Base-by-base conservation (phyloP, 2,888 invertebrate species). In the Tetramorium bicarinatum region DNA sequence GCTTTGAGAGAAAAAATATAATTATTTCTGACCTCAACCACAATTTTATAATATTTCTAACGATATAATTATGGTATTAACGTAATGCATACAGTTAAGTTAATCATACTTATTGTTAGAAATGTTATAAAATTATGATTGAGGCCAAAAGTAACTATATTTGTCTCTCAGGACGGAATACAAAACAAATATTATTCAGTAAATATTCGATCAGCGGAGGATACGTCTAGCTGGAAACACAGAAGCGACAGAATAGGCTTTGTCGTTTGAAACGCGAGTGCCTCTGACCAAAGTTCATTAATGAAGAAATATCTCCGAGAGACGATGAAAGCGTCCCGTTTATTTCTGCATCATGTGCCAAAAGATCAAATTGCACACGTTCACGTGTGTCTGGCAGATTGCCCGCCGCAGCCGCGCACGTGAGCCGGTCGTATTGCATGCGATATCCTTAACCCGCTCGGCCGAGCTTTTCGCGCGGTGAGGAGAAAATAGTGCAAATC, bases 401-500 rank as follows among this genome's bases (percentile, higher is more conserved):
- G 69, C 54, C 25, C 29, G 52, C 9, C 38, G 54, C n/a, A n/a
- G 54, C 29, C 29, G 29, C 29, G 29, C 34, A 29, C 56, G 56
- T 29, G 79, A 29, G 72, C 69, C 54, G 11, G 41, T 54, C 52
- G 56, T 59, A 72, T 59, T n/a, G 72, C 79, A 49, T 59, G 56
- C 79, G 59, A 72, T 80, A 59, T 59, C 54, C 47, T 80, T 71
- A 59, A 34, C 21, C 54, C n/a, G 15, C n/a, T 34, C 61, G 61
- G 75, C 8, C 49, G 74, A 29, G 44, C 74, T 74, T 74, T 52
- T 67, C 25, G 49, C 44, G 44, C 41, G 56, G 59, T 44, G 47
- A 56, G 29, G 52, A 66, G 83, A 82, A 64, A 84, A 82, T 72
- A 82, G 71, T 82, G 69, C 75, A 84, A 84, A 84, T 83, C 83